A percentile compares a stretch with the other conserved stretches of the same genome.
Conservation (phyloP, 2,797 vertebrate species). For the Arrhamphus sclerolepis region DNA sequence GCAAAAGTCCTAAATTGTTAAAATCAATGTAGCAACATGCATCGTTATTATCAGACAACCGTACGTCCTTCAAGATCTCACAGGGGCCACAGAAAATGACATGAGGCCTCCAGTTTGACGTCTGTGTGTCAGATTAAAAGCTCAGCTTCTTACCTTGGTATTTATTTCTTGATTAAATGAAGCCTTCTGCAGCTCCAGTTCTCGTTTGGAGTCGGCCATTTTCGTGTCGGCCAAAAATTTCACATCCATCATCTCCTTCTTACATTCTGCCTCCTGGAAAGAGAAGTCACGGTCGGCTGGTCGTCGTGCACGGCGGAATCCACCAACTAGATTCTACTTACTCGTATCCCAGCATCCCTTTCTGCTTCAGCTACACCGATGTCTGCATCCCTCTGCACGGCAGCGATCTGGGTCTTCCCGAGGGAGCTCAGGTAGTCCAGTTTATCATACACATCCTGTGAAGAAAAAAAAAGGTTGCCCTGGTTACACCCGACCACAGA, state of each 20-base stretch:
- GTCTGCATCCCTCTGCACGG: constrained; percentile 92
- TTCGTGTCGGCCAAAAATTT: constrained; percentile 94
- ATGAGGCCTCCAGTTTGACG: too few relatives aligned
- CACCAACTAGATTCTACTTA: constrained; percentile 54
- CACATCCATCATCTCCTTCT: constrained; percentile 92
- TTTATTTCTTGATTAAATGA: constrained; percentile 93
- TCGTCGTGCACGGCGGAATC: neutral
- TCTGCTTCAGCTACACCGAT: constrained; percentile 95
- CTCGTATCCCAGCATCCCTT: constrained; percentile 93
- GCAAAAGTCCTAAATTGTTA: too few relatives aligned
- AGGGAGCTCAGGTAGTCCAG: constrained; percentile 95
- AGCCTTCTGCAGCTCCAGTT: constrained; percentile 93
- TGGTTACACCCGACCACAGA: neutral
- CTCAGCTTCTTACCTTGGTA: constrained; percentile 82
- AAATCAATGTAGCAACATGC: too few relatives aligned
- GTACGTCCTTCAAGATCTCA: too few relatives aligned
- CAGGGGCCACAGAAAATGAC: too few relatives aligned
- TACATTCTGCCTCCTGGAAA: constrained; percentile 91
- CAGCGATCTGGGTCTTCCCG: constrained; percentile 94
- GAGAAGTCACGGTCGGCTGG: neutral
- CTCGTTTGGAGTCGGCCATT: constrained; percentile 92
- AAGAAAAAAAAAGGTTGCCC: constrained; percentile 11
- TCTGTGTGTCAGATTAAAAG: neutral
- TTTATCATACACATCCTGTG: constrained; percentile 96
- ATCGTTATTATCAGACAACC: too few relatives aligned